Evolutionary conservation across 2,113 vertebrate genomes (phyloP), one percentile per base, ranked within the genome.

Genomic region (Paramisgurnus dabryanus): DNA sequence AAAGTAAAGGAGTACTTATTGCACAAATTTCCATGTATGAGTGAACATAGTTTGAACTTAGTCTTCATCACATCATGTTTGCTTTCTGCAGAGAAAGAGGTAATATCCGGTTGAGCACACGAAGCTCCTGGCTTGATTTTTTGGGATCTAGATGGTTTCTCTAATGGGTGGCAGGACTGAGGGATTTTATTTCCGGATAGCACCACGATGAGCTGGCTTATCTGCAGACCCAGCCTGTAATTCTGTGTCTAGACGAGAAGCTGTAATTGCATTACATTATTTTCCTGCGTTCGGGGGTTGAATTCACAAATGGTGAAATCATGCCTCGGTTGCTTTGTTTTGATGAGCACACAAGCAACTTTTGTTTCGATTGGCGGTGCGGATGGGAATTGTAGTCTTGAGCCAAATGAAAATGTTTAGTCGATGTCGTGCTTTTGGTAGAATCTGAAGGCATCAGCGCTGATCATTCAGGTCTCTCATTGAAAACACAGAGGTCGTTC

Each of bases 401-500:
- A 75, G 50, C 27, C 27, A 34, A 34, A 34, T 34, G 27, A 34
- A 34, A 34, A 34, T 34, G 27, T 34, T 34, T 34, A 34, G 27
- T 34, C 27, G 27, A 17, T 67, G 13, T 75, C 40, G 43, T 67
- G 63, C 57, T 74, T 78, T 71, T 78, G 66, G 66, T 80, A 65
- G 68, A 72, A 43, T 40, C 53, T 15, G 69, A 64, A 80, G 78
- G 69, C 61, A 63, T 73, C 70, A 67, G 79, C 57, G 13, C 43
- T 55, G 12, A 55, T 63, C 50, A 72, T 80, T 87, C 86, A 85
- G 87, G 84, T 87, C 85, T 87, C 78, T 80, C 85, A 87, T 34
- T 34, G 82, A 83, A 87, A 65, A 0, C 65, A 86, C 66, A 87
- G 86, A 87, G 85, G 83, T 87, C 86, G 83, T 67, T 86, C 86